phyloP scores from a whole-genome alignment of 2,888 invertebrate genomes.

The Zygothrica quintamaculata region DNA sequence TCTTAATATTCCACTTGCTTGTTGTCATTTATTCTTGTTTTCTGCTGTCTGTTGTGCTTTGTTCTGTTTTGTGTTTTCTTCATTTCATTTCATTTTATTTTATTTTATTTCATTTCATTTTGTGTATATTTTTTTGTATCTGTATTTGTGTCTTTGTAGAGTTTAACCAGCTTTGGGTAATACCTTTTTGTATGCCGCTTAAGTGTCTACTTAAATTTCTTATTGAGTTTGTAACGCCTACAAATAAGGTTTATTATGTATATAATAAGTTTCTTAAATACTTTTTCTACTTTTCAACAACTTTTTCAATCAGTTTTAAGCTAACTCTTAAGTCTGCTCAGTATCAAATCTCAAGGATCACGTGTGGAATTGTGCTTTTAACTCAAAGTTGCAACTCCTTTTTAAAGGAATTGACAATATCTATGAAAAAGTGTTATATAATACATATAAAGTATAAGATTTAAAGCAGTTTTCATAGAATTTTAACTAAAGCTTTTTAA shows the following conservation, averaged over 20 bases:
- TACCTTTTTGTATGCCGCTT: slow-evolving; percentile 47
- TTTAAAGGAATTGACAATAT: neutral
- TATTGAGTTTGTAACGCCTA: slow-evolving; percentile 44
- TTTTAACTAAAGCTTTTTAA: too few species aligned
- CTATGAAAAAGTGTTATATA: too few species aligned
- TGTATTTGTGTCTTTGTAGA: neutral
- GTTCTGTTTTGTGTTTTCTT: slow-evolving; percentile 22
- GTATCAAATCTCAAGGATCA: too few species aligned
- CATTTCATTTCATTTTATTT: slow-evolving; percentile 9
- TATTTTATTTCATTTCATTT: neutral
- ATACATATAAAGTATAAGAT: too few species aligned
- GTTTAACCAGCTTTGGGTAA: slow-evolving; percentile 39
- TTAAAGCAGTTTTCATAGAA: too few species aligned
- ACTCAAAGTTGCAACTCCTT: neutral
- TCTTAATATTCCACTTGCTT: slow-evolving; percentile 57
- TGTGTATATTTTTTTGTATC: neutral
- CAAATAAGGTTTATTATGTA: slow-evolving; percentile 23
- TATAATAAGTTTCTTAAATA: slow-evolving; percentile 25
- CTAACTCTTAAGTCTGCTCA: too few species aligned
- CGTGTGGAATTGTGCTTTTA: too few species aligned
- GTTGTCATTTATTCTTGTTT: slow-evolving; percentile 68
- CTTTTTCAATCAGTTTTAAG: neutral
- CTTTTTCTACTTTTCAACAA: neutral
- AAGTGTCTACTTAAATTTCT: slow-evolving; percentile 46
- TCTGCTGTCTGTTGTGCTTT: slow-evolving; percentile 48